phyloP scores from a whole-genome alignment of 2,113 vertebrate species.

The Pelvicachromis taeniatus region DNA sequence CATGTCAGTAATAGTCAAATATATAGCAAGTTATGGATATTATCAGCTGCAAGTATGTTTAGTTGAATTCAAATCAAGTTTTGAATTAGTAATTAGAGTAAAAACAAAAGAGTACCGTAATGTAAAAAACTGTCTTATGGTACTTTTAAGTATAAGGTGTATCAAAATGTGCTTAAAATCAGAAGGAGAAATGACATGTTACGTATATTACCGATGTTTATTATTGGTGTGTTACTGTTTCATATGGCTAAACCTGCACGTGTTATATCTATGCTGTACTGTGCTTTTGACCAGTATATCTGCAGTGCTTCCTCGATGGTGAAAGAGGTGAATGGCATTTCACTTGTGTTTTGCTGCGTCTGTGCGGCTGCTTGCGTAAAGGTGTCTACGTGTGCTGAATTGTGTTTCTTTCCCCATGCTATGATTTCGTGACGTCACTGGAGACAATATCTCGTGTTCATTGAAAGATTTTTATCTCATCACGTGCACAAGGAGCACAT shows the following conservation, averaged over 20 bases:
- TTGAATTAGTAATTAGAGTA: not conserved
- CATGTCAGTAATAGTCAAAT: not conserved
- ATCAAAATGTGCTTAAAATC: not conserved
- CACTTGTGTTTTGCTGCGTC: not conserved
- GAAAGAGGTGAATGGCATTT: not conserved
- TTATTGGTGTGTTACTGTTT: not conserved
- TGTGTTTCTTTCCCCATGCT: not conserved
- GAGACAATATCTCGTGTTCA: slow-evolving; percentile 16
- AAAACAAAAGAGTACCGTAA: not conserved
- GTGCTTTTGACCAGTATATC: not conserved
- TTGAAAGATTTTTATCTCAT: slow-evolving; percentile 18
- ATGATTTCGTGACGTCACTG: slow-evolving; percentile 22
- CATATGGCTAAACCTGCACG: not conserved
- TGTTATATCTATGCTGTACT: not conserved
- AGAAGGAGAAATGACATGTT: not conserved
- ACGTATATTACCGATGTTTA: not conserved
- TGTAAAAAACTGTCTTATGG: not conserved
- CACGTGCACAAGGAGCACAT: not conserved
- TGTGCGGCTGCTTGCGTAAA: not conserved
- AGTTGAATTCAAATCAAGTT: not conserved
- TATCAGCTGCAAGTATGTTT: not conserved
- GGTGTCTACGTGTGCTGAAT: slow-evolving; percentile 1
- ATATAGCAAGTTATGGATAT: not conserved
- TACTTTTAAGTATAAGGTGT: not conserved
- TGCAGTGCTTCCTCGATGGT: not conserved